Evolutionary conservation across 2,113 vertebrate genomes (phyloP).

Genomic region (Gallinago jamesoni): DNA sequence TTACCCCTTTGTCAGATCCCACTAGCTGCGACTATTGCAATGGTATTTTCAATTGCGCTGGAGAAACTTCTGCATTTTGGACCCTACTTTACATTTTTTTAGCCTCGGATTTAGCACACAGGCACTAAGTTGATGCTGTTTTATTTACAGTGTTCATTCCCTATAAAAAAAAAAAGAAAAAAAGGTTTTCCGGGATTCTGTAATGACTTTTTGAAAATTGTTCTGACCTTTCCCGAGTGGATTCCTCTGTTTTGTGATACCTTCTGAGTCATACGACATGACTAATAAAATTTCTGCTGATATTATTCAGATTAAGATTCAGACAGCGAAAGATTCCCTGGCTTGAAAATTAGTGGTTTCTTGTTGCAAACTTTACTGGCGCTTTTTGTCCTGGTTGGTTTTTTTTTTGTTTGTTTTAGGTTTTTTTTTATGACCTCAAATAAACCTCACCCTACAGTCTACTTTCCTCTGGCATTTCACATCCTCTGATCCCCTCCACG

Average conservation of each 20-base stretch:
- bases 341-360: background rate
- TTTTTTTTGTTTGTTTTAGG: no score
- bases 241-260: background rate
- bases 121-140: accelerated
- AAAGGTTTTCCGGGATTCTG: background rate
- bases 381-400: background rate
- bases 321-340: background rate
- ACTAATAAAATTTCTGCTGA: background rate
- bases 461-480: background rate
- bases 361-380: background rate
- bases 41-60: background rate
- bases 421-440: background rate
- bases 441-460: background rate
- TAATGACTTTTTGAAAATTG: background rate
- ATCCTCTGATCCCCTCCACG: accelerated
- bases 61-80: background rate
- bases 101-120: background rate
- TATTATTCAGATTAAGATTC: background rate
- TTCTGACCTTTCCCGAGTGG: background rate
- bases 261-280: background rate
- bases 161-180: background rate
- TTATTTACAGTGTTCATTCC: background rate
- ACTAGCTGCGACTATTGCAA: background rate
- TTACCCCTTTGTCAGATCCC: no score
- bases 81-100: accelerated